Conservation (phyloP, 1,140 invertebrate species). For the Drosophila nikananu region DNA sequence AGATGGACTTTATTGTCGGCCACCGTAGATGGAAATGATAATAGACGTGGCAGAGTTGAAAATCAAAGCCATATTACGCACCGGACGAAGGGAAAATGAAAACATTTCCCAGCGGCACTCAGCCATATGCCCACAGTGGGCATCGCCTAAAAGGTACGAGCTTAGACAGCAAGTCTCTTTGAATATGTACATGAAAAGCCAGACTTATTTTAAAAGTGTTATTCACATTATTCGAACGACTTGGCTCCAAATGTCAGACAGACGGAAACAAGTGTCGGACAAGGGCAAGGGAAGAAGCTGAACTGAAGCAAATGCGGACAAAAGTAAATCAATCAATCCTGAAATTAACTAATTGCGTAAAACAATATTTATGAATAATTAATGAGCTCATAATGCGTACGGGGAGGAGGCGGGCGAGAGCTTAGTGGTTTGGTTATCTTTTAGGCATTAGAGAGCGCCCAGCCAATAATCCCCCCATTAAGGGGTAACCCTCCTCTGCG, state of each 20-base stretch:
- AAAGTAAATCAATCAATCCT: slow-evolving; percentile 19
- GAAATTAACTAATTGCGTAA: slow-evolving; percentile 25
- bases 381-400: slow-evolving; percentile 17
- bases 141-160: background rate
- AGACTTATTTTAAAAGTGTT: background rate
- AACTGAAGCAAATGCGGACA: background rate
- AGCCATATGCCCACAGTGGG: slow-evolving; percentile 1
- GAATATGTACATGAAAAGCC: background rate
- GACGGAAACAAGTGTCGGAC: background rate
- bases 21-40: slow-evolving; percentile 79
- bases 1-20: slow-evolving; percentile 81
- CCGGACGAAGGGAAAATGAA: slow-evolving; percentile 23
- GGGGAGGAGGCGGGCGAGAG: background rate
- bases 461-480: slow-evolving; percentile 13
- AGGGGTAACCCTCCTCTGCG: background rate
- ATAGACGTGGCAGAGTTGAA: slow-evolving; percentile 64
- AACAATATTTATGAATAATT: slow-evolving; percentile 24
- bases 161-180: background rate
- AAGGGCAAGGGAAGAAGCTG: background rate
- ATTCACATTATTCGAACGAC: background rate
- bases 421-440: slow-evolving; percentile 15
- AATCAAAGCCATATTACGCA: slow-evolving; percentile 57
- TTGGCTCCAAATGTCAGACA: background rate
- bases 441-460: slow-evolving; percentile 2
- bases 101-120: slow-evolving; percentile 14